phyloP scores from a whole-genome alignment of 1,140 invertebrate genomes.

The Aphidius gifuensis region DNA sequence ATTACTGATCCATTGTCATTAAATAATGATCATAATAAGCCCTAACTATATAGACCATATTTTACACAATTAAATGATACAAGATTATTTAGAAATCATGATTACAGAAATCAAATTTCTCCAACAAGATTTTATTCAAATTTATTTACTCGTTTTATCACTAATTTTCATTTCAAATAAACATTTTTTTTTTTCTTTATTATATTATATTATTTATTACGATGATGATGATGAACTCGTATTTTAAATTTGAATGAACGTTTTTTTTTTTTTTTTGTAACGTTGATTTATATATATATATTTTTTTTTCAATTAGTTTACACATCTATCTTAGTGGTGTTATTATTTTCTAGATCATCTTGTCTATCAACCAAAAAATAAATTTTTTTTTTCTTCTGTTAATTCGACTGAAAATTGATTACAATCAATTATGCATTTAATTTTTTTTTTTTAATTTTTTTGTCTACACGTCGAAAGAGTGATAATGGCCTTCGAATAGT shows the following conservation, averaged over 20 bases:
- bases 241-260: background rate
- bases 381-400: no score
- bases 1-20: conserved; percentile 55
- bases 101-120: conserved; percentile 40
- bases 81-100: conserved; percentile 24
- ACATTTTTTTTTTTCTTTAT: conserved; percentile 11
- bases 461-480: no score
- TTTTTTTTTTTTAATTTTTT: no score
- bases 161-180: conserved; percentile 51
- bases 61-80: conserved; percentile 30
- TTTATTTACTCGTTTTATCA: conserved; percentile 49
- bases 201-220: conserved; percentile 1
- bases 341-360: no score
- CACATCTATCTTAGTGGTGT: no score
- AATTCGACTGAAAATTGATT: no score
- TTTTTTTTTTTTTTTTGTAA: no score
- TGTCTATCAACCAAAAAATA: no score
- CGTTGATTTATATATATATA: no score
- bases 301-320: no score
- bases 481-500: no score
- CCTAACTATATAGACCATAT: conserved; percentile 56
- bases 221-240: conserved; percentile 15
- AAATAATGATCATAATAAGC: conserved; percentile 52
- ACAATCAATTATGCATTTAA: no score
- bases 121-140: conserved; percentile 47